Evolutionary conservation across 2,113 vertebrate genomes (phyloP).

Genomic region (human (Homo sapiens)): DNA sequence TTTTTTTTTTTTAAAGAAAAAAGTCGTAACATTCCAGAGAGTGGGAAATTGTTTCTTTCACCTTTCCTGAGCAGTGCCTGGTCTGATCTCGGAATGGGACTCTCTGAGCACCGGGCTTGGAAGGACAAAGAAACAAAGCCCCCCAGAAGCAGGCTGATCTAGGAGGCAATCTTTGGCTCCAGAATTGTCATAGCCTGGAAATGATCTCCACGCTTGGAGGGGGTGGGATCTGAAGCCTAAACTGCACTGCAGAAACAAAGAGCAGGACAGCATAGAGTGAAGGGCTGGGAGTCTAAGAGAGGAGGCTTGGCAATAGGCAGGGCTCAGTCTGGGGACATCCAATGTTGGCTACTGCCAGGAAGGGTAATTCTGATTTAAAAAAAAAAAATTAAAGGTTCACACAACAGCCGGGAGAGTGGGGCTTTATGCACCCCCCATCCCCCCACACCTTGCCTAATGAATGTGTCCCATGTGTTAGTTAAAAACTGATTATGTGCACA

Average conservation of each 20-base stretch:
- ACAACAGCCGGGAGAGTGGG: not conserved
- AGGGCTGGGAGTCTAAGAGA: not conserved
- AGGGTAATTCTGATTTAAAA: slow-evolving; percentile 51
- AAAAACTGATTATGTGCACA: slow-evolving; percentile 49
- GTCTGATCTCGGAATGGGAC: not conserved
- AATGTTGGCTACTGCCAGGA: not conserved
- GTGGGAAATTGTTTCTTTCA: slow-evolving; percentile 66
- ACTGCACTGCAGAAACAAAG: slow-evolving; percentile 57
- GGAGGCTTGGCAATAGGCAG: not conserved
- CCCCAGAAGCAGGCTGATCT: slow-evolving; percentile 15
- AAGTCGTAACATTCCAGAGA: slow-evolving; percentile 50
- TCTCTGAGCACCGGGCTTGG: not conserved
- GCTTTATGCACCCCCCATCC: not conserved
- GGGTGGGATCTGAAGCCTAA: slow-evolving; percentile 39
- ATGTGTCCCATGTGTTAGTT: slow-evolving; percentile 66
- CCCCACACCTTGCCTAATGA: slow-evolving; percentile 35
- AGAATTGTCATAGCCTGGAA: slow-evolving; percentile 39
- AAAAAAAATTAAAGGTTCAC: slow-evolving; percentile 4
- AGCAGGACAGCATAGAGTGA: not conserved
- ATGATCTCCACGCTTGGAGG: slow-evolving; percentile 30
- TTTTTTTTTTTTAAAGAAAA: slow-evolving; percentile 38
- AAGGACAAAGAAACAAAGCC: slow-evolving; percentile 34
- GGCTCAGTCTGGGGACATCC: not conserved
- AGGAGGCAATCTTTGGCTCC: slow-evolving; percentile 31
- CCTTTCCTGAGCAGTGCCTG: slow-evolving; percentile 38